These are phyloP conservation scores for Platyrinchus mystaceus DNA, from an alignment of 2,797 vertebrate genomes.

Conservation along the genomic window DNA sequence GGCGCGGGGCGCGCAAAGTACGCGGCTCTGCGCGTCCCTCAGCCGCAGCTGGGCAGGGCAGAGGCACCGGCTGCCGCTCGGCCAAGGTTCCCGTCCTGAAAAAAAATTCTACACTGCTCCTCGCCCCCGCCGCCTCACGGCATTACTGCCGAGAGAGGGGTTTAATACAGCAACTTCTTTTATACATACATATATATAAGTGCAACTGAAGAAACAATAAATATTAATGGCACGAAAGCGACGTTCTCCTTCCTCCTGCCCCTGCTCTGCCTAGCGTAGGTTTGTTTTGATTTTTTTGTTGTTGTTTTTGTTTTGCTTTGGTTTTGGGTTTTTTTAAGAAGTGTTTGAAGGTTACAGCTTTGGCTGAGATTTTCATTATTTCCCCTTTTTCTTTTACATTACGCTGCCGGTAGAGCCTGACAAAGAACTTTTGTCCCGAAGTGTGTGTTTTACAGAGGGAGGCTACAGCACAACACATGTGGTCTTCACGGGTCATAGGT, in stretches of 20 bases:
- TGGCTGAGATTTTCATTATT: slow-evolving; percentile 73
- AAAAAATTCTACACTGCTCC: not conserved
- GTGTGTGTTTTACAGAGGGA: slow-evolving; percentile 81
- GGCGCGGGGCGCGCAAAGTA: not conserved
- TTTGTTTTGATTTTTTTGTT: not conserved
- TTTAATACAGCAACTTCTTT: not conserved
- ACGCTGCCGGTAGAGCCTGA: slow-evolving; percentile 55
- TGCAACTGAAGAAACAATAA: slow-evolving; percentile 16
- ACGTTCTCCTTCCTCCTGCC: not conserved
- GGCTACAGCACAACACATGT: slow-evolving; percentile 82
- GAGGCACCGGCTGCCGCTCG: not conserved
- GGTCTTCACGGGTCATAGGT: slow-evolving; percentile 89
- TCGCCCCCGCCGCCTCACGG: not conserved
- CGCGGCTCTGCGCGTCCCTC: not conserved
- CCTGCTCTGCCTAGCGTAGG: not conserved
- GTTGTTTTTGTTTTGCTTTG: too few species aligned
- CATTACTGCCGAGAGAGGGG: not conserved
- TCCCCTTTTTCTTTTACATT: slow-evolving; percentile 55
- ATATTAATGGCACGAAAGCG: slow-evolving; percentile 20
- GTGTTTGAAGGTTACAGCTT: slow-evolving; percentile 61
- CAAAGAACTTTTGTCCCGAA: slow-evolving; percentile 83
- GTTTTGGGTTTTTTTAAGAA: not conserved
- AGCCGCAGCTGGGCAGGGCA: not conserved
- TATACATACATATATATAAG: not conserved
- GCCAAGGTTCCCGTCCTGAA: not conserved